A percentile compares a stretch with the other conserved stretches of the same genome.
Conservation (phyloP, 92 coral and sea anemone genomes). For the Zoanthus sansibaricus region DNA sequence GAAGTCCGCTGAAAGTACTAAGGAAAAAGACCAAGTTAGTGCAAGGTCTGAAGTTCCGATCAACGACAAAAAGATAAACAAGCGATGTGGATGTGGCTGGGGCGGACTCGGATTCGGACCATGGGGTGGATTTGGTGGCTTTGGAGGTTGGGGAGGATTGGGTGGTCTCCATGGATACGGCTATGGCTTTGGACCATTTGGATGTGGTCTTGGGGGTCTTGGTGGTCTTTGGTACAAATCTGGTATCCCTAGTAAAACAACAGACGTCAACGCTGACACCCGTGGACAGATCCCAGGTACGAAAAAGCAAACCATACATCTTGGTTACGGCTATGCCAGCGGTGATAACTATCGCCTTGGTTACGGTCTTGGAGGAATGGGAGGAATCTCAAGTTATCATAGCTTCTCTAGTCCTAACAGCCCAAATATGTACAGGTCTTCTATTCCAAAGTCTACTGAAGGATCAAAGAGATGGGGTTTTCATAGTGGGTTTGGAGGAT, state of each 20-base stretch:
- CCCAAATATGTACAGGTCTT: slow-evolving; percentile 66
- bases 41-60: slow-evolving; percentile 45
- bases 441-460: slow-evolving; percentile 58
- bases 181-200: slow-evolving; percentile 63
- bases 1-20: slow-evolving; percentile 26
- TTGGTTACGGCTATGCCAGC: slow-evolving; percentile 99
- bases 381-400: slow-evolving; percentile 79
- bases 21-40: slow-evolving; percentile 13
- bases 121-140: slow-evolving; percentile 69
- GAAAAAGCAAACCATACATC: slow-evolving; percentile 96
- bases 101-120: slow-evolving; percentile 72
- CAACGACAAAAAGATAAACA: slow-evolving; percentile 64
- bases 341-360: slow-evolving; percentile 99
- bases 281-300: slow-evolving; percentile 88
- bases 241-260: slow-evolving; percentile 73
- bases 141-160: slow-evolving; percentile 81
- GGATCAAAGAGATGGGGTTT: slow-evolving; percentile 84
- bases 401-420: slow-evolving; percentile 64
- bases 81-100: slow-evolving; percentile 76
- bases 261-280: slow-evolving; percentile 79
- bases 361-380: slow-evolving; percentile 99
- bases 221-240: slow-evolving; percentile 79
- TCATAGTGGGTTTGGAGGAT: slow-evolving; percentile 46
- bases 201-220: slow-evolving; percentile 65
- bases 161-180: slow-evolving; percentile 85